Conservation (phyloP, 2,888 invertebrate genomes). For the Hylaea fasciaria region DNA sequence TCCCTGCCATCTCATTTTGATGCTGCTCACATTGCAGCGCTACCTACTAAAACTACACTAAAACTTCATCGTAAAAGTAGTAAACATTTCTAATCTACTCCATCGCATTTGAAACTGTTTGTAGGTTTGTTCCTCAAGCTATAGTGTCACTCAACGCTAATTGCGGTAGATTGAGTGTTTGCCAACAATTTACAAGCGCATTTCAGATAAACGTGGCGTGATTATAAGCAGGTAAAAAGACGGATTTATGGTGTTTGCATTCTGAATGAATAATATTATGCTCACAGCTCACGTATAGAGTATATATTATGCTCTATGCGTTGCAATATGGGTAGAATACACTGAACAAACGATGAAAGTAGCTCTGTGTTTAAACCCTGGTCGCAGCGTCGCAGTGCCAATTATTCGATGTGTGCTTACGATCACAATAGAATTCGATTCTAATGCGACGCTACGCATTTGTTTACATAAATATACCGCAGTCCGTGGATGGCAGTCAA, state of each 20-base stretch:
- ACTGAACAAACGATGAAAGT: conserved; percentile 3
- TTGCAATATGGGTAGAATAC: neutral
- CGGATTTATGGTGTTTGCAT: conserved; percentile 2
- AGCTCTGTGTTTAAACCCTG: neutral
- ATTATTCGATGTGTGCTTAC: conserved; percentile 7
- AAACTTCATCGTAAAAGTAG: neutral
- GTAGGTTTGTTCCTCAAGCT: conserved; percentile 11
- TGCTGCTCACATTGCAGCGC: neutral
- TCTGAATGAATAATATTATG: conserved; percentile 3
- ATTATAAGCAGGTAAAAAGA: conserved; percentile 11
- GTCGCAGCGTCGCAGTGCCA: conserved; percentile 14
- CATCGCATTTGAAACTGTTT: neutral
- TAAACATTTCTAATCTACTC: neutral
- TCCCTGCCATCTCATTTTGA: neutral
- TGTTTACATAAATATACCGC: conserved; percentile 32
- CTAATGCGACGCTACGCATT: conserved; percentile 15
- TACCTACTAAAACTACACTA: no score
- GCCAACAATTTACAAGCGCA: conserved; percentile 57
- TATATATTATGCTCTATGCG: neutral
- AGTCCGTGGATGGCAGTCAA: conserved; percentile 16
- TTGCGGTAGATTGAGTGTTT: conserved; percentile 58
- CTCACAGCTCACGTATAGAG: no score
- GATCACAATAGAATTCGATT: conserved; percentile 23
- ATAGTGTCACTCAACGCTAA: conserved; percentile 55
- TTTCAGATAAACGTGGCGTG: conserved; percentile 40